Evolutionary conservation across 2,888 invertebrate species (phyloP).

Genomic region (Acronicta psi): DNA sequence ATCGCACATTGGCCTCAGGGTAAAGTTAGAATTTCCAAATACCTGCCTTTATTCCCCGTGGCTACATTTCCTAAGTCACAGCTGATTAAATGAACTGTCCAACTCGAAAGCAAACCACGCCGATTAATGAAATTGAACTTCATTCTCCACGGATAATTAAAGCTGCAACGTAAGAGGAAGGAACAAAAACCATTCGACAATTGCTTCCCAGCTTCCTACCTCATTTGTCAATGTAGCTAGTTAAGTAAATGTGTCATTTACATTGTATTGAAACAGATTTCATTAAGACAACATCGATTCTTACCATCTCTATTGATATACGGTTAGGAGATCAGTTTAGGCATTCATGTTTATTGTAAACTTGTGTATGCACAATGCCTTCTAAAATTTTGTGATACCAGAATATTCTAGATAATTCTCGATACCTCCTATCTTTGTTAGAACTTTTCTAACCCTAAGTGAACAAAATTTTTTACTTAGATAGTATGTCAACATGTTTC

Average conservation of each 20-base stretch:
- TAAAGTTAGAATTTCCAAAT: neutral
- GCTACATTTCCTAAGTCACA: slow-evolving; percentile 13
- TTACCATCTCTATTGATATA: slow-evolving; percentile 4
- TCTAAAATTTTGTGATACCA: no score
- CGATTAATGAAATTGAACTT: slow-evolving; percentile 45
- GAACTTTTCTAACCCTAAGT: no score
- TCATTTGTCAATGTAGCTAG: slow-evolving; percentile 9
- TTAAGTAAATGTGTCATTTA: slow-evolving; percentile 22
- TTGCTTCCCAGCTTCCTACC: slow-evolving; percentile 6
- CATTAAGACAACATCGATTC: slow-evolving; percentile 2
- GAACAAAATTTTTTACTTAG: no score
- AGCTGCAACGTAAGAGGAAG: slow-evolving; percentile 27
- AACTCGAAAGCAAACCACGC: slow-evolving; percentile 25
- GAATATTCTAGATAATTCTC: no score
- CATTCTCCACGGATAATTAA: slow-evolving; percentile 31
- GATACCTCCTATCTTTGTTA: no score
- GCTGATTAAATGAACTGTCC: slow-evolving; percentile 43
- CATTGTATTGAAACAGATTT: slow-evolving; percentile 11
- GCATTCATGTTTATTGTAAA: no score
- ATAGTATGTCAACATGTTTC: no score
- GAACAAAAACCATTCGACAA: slow-evolving; percentile 39
- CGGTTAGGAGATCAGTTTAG: slow-evolving; percentile 11
- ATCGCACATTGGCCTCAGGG: neutral
- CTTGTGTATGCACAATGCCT: no score
- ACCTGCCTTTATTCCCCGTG: neutral